Base-by-base conservation (phyloP, 64 coral and sea anemone genomes). In the Pachyseris speciosa region DNA sequence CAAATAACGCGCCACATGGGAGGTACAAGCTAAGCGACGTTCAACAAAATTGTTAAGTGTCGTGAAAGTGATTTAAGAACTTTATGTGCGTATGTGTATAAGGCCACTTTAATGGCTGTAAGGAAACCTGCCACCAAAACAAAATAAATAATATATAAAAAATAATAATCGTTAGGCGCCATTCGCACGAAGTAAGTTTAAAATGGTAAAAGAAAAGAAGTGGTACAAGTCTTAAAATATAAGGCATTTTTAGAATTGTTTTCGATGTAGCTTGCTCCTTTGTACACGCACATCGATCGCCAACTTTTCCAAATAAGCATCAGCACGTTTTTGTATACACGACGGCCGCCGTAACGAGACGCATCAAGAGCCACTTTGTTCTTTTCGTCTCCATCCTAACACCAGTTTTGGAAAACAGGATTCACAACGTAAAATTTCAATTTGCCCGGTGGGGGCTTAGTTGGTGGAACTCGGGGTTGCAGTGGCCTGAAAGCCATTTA, bases 331-430 rank as follows among this genome's bases (percentile, higher is more conserved):
- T 80, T 31, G 42, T 49, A 5, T 20, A 0, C 33, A 5, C 7
- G 30, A 0, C 19, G 67, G 22, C 34, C 33, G 12, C 67, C 15
- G 36, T 2, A 31, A 37, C 22, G 33, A 61, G 77, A 40, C 26
- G 31, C 7, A 16, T 61, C 20, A 61, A 81, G 34, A 0, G 19
- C 53, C 7, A 7, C n/a, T 26, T 60, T 40, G 32, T 58, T 36
- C 33, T 58, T 81, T 40, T 81, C 55, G 19, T 32, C 36, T 2
- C 24, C 10, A 81, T 81, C 53, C 5, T 81, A 53, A 61, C 77
- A 81, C 77, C 77, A 81, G n/a, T 81, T 81, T 63, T 61, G 77
- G 22, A 81, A 81, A 22, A 40, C 77, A 41, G 77, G 77, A 27
- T 61, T 81, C 37, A 81, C 77, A 22, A 81, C 77, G 5, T 40